Evolutionary conservation across 2,888 invertebrate genomes (phyloP).

Genomic region (Electrophaes corylata): DNA sequence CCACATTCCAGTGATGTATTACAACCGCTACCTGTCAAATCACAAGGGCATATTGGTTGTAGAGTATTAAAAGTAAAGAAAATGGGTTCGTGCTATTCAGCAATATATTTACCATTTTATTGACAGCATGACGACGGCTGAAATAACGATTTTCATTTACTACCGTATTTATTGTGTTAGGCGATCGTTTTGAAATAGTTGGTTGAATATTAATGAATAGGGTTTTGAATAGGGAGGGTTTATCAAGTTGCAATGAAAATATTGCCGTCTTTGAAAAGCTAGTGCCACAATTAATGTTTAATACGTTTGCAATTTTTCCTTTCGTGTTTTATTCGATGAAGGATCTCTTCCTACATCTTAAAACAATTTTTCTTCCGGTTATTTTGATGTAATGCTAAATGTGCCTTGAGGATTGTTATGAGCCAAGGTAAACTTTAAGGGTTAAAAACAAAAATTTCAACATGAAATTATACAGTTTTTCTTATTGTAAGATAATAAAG

Average conservation of each 20-base stretch:
- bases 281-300: background rate
- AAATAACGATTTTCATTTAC: constrained; percentile 28
- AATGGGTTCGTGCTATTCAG: constrained; percentile 32
- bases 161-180: constrained; percentile 17
- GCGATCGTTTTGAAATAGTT: constrained; percentile 18
- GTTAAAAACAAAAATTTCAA: no score
- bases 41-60: constrained; percentile 20
- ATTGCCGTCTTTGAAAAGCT: constrained; percentile 2
- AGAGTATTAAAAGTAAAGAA: constrained; percentile 35
- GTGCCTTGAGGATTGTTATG: no score
- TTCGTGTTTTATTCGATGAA: background rate
- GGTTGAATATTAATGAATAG: constrained; percentile 18
- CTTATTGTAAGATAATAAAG: no score
- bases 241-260: constrained; percentile 10
- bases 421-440: no score
- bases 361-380: no score
- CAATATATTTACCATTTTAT: constrained; percentile 34
- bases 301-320: background rate
- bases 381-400: no score
- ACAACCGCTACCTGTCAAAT: constrained; percentile 18
- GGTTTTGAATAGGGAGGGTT: constrained; percentile 15
- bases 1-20: background rate
- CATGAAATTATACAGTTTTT: no score
- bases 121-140: constrained; percentile 22
- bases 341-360: background rate